Conservation (phyloP, 2,888 invertebrate genomes). For the Agrochola lychnidis region DNA sequence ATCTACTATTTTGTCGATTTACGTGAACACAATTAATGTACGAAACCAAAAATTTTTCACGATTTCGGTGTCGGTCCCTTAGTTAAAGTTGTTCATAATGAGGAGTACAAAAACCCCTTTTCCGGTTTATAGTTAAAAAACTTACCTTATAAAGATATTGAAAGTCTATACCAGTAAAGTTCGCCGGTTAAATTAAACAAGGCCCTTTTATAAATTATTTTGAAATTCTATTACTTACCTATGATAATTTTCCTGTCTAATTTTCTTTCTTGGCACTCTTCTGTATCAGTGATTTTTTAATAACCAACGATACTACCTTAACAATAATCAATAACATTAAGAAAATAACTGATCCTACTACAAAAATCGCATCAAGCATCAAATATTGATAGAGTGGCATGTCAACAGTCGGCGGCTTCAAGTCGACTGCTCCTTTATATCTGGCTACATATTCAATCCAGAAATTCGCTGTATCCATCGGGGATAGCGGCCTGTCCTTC, state of each 20-base stretch:
- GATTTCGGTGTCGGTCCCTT: not conserved
- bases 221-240: not conserved
- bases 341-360: conserved; percentile 14
- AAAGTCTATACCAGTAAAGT: not conserved
- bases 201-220: not conserved
- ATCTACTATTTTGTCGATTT: no score
- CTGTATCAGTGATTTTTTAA: not conserved
- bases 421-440: conserved; percentile 83
- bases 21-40: no score
- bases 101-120: not conserved
- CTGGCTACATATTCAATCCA: conserved; percentile 92
- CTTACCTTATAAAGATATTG: not conserved
- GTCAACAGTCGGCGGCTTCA: conserved; percentile 65
- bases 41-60: no score
- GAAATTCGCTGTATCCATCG: conserved; percentile 91
- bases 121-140: not conserved
- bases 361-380: conserved; percentile 57
- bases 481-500: conserved; percentile 83
- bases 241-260: not conserved
- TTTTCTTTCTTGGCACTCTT: conserved; percentile 10
- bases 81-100: not conserved
- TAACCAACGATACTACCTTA: conserved; percentile 1
- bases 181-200: not conserved
- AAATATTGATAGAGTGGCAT: conserved; percentile 63
- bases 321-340: conserved; percentile 10